Evolutionary conservation across 2,113 vertebrate genomes (phyloP), one percentile per base, ranked within the genome.

Genomic region (Anser brachyrhynchus): DNA sequence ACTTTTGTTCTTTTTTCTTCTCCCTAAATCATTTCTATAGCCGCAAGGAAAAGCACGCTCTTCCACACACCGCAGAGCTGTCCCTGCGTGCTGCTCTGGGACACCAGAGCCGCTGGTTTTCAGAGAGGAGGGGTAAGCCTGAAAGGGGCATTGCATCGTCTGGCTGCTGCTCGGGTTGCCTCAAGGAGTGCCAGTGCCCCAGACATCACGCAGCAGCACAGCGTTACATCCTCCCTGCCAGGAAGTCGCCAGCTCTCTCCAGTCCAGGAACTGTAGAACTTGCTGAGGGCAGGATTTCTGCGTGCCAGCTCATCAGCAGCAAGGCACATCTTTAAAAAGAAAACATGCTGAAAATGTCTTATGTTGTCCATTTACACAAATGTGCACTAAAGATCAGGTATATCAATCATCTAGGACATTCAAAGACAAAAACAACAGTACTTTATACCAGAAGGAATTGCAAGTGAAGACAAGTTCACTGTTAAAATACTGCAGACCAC

Each of bases 401-500:
- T 62, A 73, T 74, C 73, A 88, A 90, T 66, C 70, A 77, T 23
- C 64, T 46, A 81, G 44, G 23, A 74, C 17, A 71, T 55, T 58
- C 83, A 74, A 67, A 94, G 59, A 89, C 59, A 93, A 84, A 94
- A 90, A 49, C 49, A 52, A 57, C 72, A 52, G 10, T 46, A 61
- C 33, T 87, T 91, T 57, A 79, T 35, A 93, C 35, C 65, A 84
- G 43, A 80, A 94, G 37, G 70, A 82, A 92, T 3, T 72, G n/a
- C 64, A 96, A 97, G 84, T 59, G 39, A 96, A 97, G 93, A 93
- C 29, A 93, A 86, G 74, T 89, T 95, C 84, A 82, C 46, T 92
- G 58, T 91, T 92, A 96, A 95, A 92, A 96, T 71, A 97, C 52
- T 92, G 78, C 58, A 87, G 75, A 94, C 73, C 61, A 92, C 91